A percentile compares a stretch with the other conserved stretches of the same genome.
phyloP scores from a whole-genome alignment of 2,888 invertebrate species.

The Aphidoletes aphidimyza region DNA sequence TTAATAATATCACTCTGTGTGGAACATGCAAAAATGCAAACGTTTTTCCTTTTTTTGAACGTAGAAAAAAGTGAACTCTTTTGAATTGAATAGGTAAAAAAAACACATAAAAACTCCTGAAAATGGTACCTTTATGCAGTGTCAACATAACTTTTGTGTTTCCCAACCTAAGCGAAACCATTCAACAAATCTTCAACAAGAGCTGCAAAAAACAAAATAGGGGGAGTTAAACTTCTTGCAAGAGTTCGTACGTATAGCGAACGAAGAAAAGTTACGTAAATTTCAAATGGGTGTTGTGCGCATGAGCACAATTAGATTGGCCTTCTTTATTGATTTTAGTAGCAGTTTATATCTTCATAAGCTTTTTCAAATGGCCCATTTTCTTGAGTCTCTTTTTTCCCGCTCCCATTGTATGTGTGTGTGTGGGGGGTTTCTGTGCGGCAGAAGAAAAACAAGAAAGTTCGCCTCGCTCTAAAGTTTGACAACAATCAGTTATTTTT shows the following conservation, averaged over 20 bases:
- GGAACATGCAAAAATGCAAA: background rate
- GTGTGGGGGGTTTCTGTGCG: constrained; percentile 19
- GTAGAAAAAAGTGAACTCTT: background rate
- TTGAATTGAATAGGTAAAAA: background rate
- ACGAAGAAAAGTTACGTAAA: background rate
- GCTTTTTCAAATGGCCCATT: constrained; percentile 52
- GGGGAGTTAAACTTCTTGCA: background rate
- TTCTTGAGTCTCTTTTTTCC: constrained; percentile 27
- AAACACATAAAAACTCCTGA: background rate
- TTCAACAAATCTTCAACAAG: background rate
- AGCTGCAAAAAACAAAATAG: background rate
- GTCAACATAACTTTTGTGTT: constrained; percentile 32
- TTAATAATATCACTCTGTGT: no score
- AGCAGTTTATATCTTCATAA: constrained; percentile 58
- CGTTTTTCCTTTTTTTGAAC: background rate
- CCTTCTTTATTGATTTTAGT: constrained; percentile 60
- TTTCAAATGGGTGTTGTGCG: constrained; percentile 57
- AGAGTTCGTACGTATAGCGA: background rate
- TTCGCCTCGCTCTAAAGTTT: no score
- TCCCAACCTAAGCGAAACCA: background rate
- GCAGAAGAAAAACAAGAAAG: background rate
- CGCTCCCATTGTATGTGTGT: no score
- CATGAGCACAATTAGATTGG: constrained; percentile 59
- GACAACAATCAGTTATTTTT: no score
- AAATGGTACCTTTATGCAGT: constrained; percentile 40